Conservation (phyloP, 2,113 vertebrate genomes). For the Menura novaehollandiae region DNA sequence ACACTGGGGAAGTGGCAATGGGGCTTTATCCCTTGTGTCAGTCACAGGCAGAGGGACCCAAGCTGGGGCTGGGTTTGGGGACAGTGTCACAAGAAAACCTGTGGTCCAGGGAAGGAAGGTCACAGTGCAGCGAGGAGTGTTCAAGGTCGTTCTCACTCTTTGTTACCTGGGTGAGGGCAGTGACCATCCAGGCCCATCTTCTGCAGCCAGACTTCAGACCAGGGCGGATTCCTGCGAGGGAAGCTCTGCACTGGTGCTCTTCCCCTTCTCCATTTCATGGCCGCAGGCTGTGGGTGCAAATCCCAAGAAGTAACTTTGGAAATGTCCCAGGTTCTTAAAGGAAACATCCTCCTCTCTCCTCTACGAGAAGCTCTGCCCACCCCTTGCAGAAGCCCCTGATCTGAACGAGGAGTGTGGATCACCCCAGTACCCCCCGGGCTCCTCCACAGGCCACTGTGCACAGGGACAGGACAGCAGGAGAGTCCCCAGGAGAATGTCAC, state of each 20-base stretch:
- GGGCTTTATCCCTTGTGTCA: not conserved
- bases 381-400: not conserved
- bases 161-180: not conserved
- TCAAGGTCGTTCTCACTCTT: not conserved
- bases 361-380: not conserved
- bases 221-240: rapidly evolving
- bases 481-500: not conserved
- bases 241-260: not conserved
- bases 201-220: not conserved
- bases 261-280: not conserved
- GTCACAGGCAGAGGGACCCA: rapidly evolving
- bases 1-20: rapidly evolving
- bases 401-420: no score
- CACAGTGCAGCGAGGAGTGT: rapidly evolving
- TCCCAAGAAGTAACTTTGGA: not conserved
- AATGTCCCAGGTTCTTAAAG: not conserved
- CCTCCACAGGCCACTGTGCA: not conserved
- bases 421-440: not conserved
- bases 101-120: not conserved
- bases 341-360: not conserved
- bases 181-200: rapidly evolving
- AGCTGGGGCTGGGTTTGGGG: not conserved
- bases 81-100: not conserved
- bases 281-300: not conserved
- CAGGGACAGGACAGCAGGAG: not conserved